phyloP scores from a whole-genome alignment of 2,113 vertebrate genomes.

The Hydrolagus affinis region DNA sequence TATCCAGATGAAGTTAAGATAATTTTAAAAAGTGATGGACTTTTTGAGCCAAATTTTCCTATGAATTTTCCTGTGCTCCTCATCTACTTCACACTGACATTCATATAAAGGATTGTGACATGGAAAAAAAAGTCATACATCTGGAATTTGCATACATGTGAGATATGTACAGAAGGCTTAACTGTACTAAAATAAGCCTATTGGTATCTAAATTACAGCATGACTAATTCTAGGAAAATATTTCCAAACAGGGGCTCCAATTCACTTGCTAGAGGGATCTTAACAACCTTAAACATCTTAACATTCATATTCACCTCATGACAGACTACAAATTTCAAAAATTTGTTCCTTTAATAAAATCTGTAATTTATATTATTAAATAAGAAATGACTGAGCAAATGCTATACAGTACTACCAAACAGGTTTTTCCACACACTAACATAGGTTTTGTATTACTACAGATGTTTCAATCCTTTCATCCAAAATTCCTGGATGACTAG shows the following conservation, averaged over 20 bases:
- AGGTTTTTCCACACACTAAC: slow-evolving; percentile 1
- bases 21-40: neutral
- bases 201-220: slow-evolving; percentile 13
- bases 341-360: neutral
- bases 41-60: neutral
- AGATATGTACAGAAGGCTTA: neutral
- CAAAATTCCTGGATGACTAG: slow-evolving; percentile 23
- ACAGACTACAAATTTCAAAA: neutral
- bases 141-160: slow-evolving; percentile 4
- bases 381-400: neutral
- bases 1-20: neutral
- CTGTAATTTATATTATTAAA: neutral
- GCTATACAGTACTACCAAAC: neutral
- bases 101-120: neutral
- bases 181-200: neutral
- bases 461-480: slow-evolving; percentile 15
- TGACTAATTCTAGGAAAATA: slow-evolving; percentile 21
- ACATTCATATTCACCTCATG: neutral
- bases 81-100: neutral
- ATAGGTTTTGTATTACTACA: slow-evolving; percentile 1
- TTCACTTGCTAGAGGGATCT: neutral
- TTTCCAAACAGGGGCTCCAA: neutral
- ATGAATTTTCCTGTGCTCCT: neutral
- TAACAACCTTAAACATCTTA: neutral
- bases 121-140: neutral